These are phyloP conservation scores for Anas capensis DNA, from an alignment of 2,797 vertebrate species.

Conservation along the genomic window DNA sequence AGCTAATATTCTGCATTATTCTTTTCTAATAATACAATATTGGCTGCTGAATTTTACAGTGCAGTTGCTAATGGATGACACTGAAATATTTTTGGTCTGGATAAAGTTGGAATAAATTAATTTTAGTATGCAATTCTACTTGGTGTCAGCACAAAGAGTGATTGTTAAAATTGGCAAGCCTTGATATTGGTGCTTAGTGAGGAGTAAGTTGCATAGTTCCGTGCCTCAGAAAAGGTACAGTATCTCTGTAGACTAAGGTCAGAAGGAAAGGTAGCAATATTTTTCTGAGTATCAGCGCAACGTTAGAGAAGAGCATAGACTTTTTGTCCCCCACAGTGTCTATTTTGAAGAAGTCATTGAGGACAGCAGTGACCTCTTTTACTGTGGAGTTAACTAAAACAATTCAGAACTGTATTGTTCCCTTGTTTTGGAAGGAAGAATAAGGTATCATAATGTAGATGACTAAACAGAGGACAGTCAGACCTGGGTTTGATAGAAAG, in stretches of 20 bases:
- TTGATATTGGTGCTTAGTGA: neutral
- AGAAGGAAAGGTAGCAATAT: neutral
- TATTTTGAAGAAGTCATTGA: slow-evolving; percentile 15
- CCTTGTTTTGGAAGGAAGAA: neutral
- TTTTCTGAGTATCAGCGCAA: neutral
- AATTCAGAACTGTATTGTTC: neutral
- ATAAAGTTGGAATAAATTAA: neutral
- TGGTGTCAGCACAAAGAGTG: neutral
- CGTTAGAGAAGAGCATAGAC: neutral
- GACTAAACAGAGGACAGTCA: neutral
- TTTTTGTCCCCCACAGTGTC: neutral
- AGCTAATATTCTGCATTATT: neutral
- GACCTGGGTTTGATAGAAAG: neutral
- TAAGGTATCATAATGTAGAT: neutral
- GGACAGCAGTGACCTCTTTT: neutral
- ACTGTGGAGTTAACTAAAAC: neutral
- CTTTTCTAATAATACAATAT: neutral
- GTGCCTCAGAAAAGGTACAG: neutral
- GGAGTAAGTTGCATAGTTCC: neutral
- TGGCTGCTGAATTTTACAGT: neutral
- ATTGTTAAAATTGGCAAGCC: neutral
- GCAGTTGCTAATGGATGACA: slow-evolving; percentile 14
- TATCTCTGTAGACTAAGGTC: neutral
- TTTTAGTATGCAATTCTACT: slow-evolving; percentile 5
- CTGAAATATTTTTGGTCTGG: slow-evolving; percentile 31